Conservation (phyloP, 2,797 vertebrate species). For the Mormyrus proboscirostris region DNA sequence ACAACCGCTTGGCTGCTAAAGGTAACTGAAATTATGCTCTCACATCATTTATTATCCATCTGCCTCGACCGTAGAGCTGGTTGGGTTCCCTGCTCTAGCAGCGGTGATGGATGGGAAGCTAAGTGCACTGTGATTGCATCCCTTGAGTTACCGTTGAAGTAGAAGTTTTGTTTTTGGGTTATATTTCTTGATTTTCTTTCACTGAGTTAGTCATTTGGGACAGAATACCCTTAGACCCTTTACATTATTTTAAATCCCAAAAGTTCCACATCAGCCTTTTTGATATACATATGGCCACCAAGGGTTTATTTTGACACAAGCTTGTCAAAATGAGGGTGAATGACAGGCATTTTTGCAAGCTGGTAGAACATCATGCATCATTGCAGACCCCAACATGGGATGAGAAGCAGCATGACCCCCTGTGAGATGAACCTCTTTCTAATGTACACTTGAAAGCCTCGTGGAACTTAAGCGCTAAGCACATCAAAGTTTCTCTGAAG, state of each 20-base stretch:
- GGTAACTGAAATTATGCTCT: neutral
- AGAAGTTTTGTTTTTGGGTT: neutral
- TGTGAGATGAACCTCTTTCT: neutral
- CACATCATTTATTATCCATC: neutral
- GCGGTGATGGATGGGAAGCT: neutral
- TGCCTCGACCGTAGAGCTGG: neutral
- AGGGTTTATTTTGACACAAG: neutral
- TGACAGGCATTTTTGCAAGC: neutral
- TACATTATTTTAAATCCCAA: neutral
- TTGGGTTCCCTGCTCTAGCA: neutral
- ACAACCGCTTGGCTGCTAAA: neutral
- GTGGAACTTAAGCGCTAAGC: neutral
- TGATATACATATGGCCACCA: neutral
- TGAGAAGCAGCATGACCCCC: neutral
- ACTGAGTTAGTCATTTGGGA: neutral
- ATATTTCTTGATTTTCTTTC: neutral
- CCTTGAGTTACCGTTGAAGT: neutral
- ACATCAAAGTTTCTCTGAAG: constrained; percentile 1
- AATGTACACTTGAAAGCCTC: neutral
- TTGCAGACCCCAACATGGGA: neutral
- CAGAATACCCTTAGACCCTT: neutral
- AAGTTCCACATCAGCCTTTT: neutral
- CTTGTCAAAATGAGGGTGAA: neutral
- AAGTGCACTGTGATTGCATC: neutral
- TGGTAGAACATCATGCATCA: neutral